A percentile compares a stretch with the other conserved stretches of the same genome.
Conservation (phyloP, 2,113 vertebrate species). For the Mus musculus region DNA sequence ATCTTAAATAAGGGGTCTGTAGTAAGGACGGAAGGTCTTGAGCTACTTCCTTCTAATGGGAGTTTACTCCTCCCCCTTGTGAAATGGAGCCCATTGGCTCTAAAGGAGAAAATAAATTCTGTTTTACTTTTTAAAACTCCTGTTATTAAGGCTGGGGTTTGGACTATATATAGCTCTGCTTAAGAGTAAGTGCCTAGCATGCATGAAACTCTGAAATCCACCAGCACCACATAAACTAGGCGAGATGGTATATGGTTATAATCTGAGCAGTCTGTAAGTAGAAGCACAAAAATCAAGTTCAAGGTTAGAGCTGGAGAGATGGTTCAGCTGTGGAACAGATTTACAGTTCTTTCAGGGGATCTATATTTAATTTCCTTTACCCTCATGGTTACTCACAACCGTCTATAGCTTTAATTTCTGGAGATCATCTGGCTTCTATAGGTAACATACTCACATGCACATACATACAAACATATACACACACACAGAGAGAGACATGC, state of each 20-base stretch:
- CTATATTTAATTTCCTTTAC: neutral
- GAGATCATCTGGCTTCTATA: neutral
- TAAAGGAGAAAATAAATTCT: neutral
- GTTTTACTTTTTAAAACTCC: neutral
- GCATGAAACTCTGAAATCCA: neutral
- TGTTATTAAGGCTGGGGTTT: neutral
- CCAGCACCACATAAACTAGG: neutral
- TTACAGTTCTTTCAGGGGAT: neutral
- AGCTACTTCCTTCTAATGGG: neutral
- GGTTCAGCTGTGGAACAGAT: neutral
- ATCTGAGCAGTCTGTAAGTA: too few species aligned
- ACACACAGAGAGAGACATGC: neutral
- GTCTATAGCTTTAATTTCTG: neutral
- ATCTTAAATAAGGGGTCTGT: neutral
- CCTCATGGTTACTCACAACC: neutral
- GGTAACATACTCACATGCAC: neutral
- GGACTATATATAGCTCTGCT: too few species aligned
- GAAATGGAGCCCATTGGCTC: neutral
- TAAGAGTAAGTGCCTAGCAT: neutral
- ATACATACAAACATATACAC: neutral
- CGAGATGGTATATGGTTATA: neutral
- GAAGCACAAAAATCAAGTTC: too few species aligned
- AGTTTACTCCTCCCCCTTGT: neutral
- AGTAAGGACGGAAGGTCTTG: neutral
- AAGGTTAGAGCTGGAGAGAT: neutral